phyloP scores from a whole-genome alignment of 2,113 vertebrate genomes.

The Asarcornis scutulata region DNA sequence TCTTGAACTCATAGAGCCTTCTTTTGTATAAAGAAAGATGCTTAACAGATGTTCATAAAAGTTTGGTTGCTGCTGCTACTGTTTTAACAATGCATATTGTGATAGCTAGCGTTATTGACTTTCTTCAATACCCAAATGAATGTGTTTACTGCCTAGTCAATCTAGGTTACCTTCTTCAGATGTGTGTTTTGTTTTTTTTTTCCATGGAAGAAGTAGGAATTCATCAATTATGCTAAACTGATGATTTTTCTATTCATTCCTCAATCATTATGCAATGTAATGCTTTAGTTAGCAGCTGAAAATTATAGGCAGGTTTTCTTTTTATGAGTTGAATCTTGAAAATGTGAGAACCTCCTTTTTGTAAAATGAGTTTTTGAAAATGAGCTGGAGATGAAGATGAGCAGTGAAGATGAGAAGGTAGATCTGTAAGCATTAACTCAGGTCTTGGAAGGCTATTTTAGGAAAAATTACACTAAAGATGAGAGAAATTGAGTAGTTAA shows the following conservation, averaged over 20 bases:
- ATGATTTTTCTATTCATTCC: not conserved
- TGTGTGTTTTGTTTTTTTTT: not conserved
- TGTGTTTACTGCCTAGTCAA: not conserved
- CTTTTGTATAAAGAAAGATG: not conserved
- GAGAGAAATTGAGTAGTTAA: not conserved
- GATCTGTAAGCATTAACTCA: not conserved
- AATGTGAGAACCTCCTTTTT: not conserved
- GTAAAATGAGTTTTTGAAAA: not conserved
- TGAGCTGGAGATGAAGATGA: not conserved
- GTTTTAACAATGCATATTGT: not conserved
- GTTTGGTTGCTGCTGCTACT: not conserved
- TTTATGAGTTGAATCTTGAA: not conserved
- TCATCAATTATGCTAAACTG: too few species aligned
- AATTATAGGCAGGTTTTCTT: not conserved
- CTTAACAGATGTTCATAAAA: not conserved
- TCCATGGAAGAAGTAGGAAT: not conserved
- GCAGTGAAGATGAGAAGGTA: not conserved
- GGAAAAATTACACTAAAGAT: not conserved
- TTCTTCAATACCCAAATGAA: not conserved
- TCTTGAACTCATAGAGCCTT: not conserved
- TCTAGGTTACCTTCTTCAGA: not conserved
- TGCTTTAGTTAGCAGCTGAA: not conserved
- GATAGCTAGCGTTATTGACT: not conserved
- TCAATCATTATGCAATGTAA: not conserved
- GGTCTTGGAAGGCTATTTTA: not conserved